Conservation (phyloP, 2,797 vertebrate genomes). For the Clarias fuscus region DNA sequence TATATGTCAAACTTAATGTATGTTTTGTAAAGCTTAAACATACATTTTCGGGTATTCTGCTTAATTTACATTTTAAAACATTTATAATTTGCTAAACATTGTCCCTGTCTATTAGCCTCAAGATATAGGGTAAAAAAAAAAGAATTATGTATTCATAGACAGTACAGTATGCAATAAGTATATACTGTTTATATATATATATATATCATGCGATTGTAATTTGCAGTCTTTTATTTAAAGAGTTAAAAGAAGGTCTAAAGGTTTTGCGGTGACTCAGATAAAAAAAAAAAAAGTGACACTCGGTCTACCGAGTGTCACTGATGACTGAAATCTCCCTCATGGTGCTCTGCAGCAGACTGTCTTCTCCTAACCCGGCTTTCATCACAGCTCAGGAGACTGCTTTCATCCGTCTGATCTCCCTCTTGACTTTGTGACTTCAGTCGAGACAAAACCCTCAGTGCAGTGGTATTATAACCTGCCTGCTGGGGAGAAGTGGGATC, state of each 20-base stretch:
- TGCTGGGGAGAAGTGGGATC: neutral
- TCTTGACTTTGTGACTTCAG: neutral
- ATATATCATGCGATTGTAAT: neutral
- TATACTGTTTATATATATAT: too few relatives aligned
- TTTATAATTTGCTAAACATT: neutral
- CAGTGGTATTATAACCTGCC: neutral
- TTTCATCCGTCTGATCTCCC: neutral
- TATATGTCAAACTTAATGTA: neutral
- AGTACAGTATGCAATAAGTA: neutral
- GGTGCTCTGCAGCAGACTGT: neutral
- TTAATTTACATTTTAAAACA: neutral
- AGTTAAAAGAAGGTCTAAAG: neutral
- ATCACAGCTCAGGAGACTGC: neutral
- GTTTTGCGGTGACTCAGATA: neutral
- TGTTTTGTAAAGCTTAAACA: neutral
- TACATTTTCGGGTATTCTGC: neutral
- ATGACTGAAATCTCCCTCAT: neutral
- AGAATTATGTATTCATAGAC: neutral
- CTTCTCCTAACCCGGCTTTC: constrained; percentile 4
- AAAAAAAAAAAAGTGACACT: too few relatives aligned
- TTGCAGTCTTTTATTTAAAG: neutral
- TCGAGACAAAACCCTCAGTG: neutral
- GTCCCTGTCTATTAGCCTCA: neutral
- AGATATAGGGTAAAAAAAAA: neutral
- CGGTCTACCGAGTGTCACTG: neutral